Conservation (phyloP, 2,797 vertebrate species). For the Thaleichthys pacificus region DNA sequence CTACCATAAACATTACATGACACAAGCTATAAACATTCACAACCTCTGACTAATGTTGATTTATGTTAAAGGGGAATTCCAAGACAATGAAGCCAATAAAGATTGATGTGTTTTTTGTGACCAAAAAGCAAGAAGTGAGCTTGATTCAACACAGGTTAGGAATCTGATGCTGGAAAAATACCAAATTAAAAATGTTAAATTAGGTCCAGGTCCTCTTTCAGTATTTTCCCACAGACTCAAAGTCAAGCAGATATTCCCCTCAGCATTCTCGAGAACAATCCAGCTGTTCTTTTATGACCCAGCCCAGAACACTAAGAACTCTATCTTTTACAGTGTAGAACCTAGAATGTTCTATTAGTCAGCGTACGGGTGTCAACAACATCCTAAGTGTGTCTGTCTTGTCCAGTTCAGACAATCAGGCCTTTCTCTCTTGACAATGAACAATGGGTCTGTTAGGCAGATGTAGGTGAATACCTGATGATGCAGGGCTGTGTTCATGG, state of each 20-base stretch:
- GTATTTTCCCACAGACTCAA: neutral
- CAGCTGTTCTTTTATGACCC: neutral
- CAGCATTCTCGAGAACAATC: neutral
- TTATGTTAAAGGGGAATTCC: neutral
- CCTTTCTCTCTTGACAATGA: neutral
- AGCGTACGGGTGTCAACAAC: neutral
- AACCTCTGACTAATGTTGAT: neutral
- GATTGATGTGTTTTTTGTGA: neutral
- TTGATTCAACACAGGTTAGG: no score
- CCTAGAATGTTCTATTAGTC: neutral
- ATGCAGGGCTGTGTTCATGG: no score
- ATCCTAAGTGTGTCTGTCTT: neutral
- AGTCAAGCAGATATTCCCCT: neutral
- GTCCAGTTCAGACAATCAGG: neutral
- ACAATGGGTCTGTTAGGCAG: neutral
- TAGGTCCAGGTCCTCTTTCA: neutral
- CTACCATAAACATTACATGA: conserved; percentile 15
- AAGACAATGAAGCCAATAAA: neutral
- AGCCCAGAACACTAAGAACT: neutral
- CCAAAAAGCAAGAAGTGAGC: no score
- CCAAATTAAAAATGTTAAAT: neutral
- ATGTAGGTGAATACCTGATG: no score
- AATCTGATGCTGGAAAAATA: neutral
- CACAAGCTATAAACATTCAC: conserved; percentile 19
- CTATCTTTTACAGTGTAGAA: neutral